A percentile compares a stretch with the other conserved stretches of the same genome.
phyloP scores from a whole-genome alignment of 2,888 invertebrate genomes.

The Drosophila multiciliata region DNA sequence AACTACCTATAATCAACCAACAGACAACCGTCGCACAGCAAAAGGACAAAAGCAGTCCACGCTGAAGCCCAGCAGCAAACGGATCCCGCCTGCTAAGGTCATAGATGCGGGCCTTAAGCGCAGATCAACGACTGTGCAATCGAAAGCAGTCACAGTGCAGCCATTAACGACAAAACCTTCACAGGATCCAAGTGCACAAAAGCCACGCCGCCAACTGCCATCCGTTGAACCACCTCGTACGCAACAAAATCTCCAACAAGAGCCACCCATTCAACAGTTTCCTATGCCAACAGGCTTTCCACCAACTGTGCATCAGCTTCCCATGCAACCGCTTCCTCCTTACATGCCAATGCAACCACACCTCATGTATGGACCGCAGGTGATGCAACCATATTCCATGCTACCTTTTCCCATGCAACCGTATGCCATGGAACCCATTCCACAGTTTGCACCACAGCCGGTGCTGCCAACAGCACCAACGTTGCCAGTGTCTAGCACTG shows the following conservation, averaged over 20 bases:
- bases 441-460: constrained; percentile 13
- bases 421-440: constrained; percentile 29
- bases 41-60: constrained; percentile 11
- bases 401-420: constrained; percentile 43
- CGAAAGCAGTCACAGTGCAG: neutral
- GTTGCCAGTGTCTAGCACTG: neutral
- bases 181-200: constrained; percentile 18
- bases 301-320: constrained; percentile 1
- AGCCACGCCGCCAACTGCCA: constrained; percentile 5
- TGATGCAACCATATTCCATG: constrained; percentile 38
- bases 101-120: constrained; percentile 52
- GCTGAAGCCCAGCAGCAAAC: constrained; percentile 15
- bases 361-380: constrained; percentile 21
- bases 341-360: constrained; percentile 21
- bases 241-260: constrained; percentile 3
- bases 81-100: constrained; percentile 32
- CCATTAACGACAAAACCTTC: neutral
- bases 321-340: constrained; percentile 19
- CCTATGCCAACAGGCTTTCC: neutral
- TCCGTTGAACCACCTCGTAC: constrained; percentile 12
- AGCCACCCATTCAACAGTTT: constrained; percentile 17
- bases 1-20: neutral
- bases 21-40: neutral
- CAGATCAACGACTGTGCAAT: neutral
- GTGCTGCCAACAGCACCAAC: neutral